Conservation (phyloP, 2,888 invertebrate species). For the Leucozona laternaria region DNA sequence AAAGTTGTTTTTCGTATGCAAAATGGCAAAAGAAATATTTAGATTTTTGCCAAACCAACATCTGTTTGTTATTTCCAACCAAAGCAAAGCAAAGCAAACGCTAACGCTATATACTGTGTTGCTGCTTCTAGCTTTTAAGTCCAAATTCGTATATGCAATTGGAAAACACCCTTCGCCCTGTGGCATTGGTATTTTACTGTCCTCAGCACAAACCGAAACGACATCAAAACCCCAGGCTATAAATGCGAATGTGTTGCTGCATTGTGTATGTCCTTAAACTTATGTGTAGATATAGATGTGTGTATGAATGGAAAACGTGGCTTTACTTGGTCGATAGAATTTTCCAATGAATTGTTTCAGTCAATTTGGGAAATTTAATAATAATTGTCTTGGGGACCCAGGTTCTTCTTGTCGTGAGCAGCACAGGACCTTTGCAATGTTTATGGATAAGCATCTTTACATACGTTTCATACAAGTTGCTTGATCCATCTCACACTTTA, state of each 20-base stretch:
- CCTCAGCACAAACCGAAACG: conserved; percentile 30
- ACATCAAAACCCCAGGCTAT: conserved; percentile 37
- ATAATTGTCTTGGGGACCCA: conserved; percentile 68
- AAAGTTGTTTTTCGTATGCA: conserved; percentile 2
- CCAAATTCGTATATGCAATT: conserved; percentile 11
- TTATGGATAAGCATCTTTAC: not conserved
- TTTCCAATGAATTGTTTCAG: conserved; percentile 74
- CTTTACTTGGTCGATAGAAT: conserved; percentile 58
- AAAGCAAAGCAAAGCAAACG: conserved; percentile 8
- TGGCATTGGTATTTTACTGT: conserved; percentile 43
- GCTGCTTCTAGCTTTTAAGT: not conserved
- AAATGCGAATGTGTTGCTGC: conserved; percentile 4
- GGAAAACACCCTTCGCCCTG: conserved; percentile 34
- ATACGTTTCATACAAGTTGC: not conserved
- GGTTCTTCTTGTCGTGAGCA: not conserved
- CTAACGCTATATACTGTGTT: not conserved
- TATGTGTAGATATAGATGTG: not conserved
- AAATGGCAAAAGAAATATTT: conserved; percentile 44
- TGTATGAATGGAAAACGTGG: conserved; percentile 26
- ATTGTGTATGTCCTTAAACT: conserved; percentile 8
- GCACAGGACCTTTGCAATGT: not conserved
- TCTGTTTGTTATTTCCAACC: conserved; percentile 50
- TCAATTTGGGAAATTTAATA: conserved; percentile 72
- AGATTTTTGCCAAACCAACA: conserved; percentile 55
- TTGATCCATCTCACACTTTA: conserved; percentile 11